Conservation (phyloP, 2,797 vertebrate genomes). For the Zalophus californianus region DNA sequence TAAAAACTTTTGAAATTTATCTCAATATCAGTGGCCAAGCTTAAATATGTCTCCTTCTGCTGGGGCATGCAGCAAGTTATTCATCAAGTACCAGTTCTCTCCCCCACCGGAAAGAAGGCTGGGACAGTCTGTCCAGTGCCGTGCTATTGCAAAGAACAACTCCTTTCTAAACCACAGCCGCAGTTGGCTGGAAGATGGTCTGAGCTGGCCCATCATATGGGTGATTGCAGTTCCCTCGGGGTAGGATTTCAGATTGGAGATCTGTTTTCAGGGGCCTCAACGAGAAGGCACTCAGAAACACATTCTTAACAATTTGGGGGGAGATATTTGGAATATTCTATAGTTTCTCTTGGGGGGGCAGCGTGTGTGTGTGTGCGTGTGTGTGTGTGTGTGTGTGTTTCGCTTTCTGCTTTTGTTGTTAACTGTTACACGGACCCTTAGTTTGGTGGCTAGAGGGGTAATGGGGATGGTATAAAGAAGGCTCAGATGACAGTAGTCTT, state of each 20-base stretch:
- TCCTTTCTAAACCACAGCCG: slow-evolving; percentile 28
- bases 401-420: slow-evolving; percentile 49
- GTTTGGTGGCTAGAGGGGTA: slow-evolving; percentile 14
- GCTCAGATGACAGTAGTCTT: not conserved
- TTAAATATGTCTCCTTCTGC: slow-evolving; percentile 33
- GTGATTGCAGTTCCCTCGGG: not conserved
- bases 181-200: not conserved
- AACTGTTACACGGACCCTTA: not conserved
- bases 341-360: not conserved
- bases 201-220: not conserved
- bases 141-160: slow-evolving; percentile 40
- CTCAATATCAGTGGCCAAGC: slow-evolving; percentile 21
- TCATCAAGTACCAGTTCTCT: slow-evolving; percentile 50
- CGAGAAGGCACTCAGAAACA: slow-evolving; percentile 2
- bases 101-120: not conserved
- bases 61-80: slow-evolving; percentile 36
- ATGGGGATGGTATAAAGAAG: not conserved
- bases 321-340: slow-evolving; percentile 38
- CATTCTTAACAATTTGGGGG: not conserved
- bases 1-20: slow-evolving; percentile 40
- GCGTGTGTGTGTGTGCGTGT: not conserved
- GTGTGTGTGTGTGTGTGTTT: not conserved
- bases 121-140: not conserved
- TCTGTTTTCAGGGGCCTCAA: slow-evolving; percentile 41
- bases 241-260: not conserved